These are phyloP conservation scores for Vanessa cardui DNA, from an alignment of 2,888 invertebrate genomes.

Conservation along the genomic window DNA sequence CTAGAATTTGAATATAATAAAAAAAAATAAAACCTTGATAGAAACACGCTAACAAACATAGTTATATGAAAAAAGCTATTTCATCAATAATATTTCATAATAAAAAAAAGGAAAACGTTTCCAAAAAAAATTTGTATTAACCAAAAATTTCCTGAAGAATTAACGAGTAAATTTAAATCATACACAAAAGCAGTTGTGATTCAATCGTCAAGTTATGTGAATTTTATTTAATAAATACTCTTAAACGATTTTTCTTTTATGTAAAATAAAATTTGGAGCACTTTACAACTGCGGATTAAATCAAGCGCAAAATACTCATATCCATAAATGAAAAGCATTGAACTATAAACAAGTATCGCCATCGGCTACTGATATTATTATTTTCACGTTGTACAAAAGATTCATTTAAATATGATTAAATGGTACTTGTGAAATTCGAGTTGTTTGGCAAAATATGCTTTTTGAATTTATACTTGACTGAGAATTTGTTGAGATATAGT, in stretches of 20 bases:
- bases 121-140: too few species aligned
- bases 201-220: too few species aligned
- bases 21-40: too few species aligned
- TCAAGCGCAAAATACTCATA: conserved; percentile 6
- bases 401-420: conserved; percentile 9
- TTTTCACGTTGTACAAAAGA: conserved; percentile 10
- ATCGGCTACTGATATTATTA: conserved; percentile 39
- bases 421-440: conserved; percentile 15
- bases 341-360: conserved; percentile 30
- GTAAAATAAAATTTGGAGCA: not conserved
- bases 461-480: conserved; percentile 4
- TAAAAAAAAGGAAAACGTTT: too few species aligned
- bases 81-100: too few species aligned
- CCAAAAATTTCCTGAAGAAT: too few species aligned
- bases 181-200: too few species aligned
- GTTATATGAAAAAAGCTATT: too few species aligned
- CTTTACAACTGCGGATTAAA: not conserved
- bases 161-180: too few species aligned
- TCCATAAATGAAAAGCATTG: conserved; percentile 11
- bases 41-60: too few species aligned
- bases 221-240: not conserved
- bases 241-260: conserved; percentile 10
- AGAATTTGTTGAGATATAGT: too few species aligned
- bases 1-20: too few species aligned
- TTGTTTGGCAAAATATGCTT: conserved; percentile 15